These are phyloP conservation scores for Delia radicum DNA, from an alignment of 1,140 invertebrate genomes.

Conservation along the genomic window DNA sequence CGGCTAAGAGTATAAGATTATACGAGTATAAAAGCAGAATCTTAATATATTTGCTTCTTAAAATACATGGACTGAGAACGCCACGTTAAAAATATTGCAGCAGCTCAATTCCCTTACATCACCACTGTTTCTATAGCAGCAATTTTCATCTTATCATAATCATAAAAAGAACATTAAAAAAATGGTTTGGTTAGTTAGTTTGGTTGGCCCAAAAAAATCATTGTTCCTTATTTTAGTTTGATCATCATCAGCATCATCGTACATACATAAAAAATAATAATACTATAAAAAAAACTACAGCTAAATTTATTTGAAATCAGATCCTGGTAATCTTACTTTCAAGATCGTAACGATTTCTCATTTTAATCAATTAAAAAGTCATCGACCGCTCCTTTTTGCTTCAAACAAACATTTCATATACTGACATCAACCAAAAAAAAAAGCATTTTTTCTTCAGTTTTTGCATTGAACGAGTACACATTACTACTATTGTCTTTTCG, in stretches of 20 bases:
- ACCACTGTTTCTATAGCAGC: no score
- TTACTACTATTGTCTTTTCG: neutral
- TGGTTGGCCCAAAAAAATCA: neutral
- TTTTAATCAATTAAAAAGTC: constrained; percentile 57
- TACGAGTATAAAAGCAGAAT: no score
- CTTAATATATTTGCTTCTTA: no score
- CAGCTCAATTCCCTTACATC: no score
- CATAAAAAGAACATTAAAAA: no score
- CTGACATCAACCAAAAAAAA: neutral
- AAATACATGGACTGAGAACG: no score
- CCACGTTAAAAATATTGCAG: no score
- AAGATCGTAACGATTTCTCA: constrained; percentile 55
- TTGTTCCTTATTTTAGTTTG: neutral
- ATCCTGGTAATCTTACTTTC: constrained; percentile 38
- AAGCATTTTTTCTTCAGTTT: neutral
- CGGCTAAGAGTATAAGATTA: no score
- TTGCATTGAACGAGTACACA: neutral
- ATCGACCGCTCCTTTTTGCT: constrained; percentile 36
- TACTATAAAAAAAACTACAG: neutral
- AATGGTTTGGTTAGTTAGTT: neutral
- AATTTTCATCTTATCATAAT: no score
- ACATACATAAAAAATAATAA: neutral
- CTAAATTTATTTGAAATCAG: constrained; percentile 29
- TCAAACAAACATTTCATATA: neutral
- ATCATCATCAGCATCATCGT: neutral